Evolutionary conservation across 2,888 invertebrate genomes (phyloP).

Genomic region (Pseudolycoriella hygida): DNA sequence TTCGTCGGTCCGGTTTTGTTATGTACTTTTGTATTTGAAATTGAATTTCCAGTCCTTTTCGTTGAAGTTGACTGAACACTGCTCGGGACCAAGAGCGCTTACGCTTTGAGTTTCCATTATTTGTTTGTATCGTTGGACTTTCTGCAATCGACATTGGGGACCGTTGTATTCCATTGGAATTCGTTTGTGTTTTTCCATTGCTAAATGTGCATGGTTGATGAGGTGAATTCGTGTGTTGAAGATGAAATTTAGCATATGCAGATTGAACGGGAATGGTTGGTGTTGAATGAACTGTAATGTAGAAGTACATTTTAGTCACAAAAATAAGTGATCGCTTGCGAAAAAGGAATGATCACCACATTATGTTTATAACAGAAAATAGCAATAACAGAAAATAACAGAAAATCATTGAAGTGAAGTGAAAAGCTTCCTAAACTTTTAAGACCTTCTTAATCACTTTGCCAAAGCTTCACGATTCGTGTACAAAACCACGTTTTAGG

Average conservation of each 20-base stretch:
- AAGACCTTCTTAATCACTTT: too few species aligned
- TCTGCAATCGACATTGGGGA: too few species aligned
- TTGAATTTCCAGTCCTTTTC: slow-evolving; percentile 83
- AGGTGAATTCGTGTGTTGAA: neutral
- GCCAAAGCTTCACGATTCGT: too few species aligned
- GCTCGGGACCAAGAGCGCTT: slow-evolving; percentile 91
- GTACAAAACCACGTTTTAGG: too few species aligned
- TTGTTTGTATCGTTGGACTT: neutral
- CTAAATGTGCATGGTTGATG: neutral
- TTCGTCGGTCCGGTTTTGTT: slow-evolving; percentile 83
- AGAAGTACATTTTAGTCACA: too few species aligned
- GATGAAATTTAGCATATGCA: neutral
- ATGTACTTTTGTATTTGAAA: slow-evolving; percentile 93
- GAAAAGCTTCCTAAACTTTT: too few species aligned
- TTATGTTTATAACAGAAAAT: too few species aligned
- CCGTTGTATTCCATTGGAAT: neutral
- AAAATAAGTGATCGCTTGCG: too few species aligned
- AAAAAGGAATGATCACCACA: too few species aligned
- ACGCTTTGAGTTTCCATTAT: slow-evolving; percentile 35
- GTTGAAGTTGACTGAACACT: slow-evolving; percentile 83
- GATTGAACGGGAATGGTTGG: neutral
- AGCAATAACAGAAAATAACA: too few species aligned
- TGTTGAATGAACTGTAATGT: neutral
- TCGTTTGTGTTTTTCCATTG: neutral
- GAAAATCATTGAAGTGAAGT: too few species aligned